Evolutionary conservation across 2,888 invertebrate genomes (phyloP).

Genomic region (Merodon equestris): DNA sequence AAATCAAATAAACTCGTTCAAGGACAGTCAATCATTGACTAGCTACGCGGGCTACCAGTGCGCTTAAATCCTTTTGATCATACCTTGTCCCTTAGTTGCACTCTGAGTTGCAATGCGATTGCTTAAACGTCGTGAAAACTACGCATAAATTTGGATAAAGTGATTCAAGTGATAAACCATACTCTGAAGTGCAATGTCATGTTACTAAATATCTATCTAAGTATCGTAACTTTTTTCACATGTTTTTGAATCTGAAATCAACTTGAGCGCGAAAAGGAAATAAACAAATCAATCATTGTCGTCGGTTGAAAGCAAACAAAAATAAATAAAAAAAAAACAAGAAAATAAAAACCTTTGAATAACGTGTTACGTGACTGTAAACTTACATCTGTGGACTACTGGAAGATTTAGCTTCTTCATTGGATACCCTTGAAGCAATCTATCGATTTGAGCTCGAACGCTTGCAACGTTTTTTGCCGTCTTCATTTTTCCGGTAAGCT

Average conservation of each 20-base stretch:
- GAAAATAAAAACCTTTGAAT: background rate
- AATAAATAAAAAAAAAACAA: background rate
- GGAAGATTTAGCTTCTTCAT: background rate
- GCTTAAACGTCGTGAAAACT: constrained; percentile 1
- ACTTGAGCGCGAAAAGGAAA: background rate
- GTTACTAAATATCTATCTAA: background rate
- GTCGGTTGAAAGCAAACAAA: background rate
- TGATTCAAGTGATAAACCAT: constrained; percentile 26
- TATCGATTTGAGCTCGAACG: no score
- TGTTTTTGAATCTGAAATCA: constrained; percentile 1
- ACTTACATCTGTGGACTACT: constrained; percentile 2
- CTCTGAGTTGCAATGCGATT: constrained; percentile 10
- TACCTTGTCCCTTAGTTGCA: background rate
- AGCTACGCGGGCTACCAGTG: constrained; percentile 43
- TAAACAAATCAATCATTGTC: constrained; percentile 12
- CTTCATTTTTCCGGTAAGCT: no score
- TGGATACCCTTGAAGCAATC: no score
- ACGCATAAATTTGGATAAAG: constrained; percentile 52
- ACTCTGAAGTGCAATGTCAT: constrained; percentile 24
- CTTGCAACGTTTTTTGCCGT: no score
- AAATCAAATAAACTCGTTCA: constrained; percentile 49
- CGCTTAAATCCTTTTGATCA: no score
- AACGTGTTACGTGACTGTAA: background rate
- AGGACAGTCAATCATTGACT: constrained; percentile 56
- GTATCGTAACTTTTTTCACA: constrained; percentile 4